Conservation (phyloP, 2,888 invertebrate genomes). For the Gnatocerus cornutus region DNA sequence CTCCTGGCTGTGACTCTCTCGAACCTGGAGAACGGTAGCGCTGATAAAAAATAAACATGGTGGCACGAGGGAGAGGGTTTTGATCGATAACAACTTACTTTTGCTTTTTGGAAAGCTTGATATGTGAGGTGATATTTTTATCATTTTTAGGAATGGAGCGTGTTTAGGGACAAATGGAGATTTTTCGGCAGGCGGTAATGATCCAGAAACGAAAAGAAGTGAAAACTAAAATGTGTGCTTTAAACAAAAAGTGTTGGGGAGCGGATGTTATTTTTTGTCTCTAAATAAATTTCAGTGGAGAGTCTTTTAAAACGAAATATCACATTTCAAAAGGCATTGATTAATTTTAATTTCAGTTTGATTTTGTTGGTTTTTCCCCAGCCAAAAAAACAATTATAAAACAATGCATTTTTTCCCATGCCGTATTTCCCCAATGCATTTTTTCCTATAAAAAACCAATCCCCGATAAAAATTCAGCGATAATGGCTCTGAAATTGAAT, state of each 20-base stretch:
- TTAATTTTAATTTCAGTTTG: neutral
- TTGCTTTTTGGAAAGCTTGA: conserved; percentile 3
- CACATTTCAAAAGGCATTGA: no score
- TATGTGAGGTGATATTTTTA: neutral
- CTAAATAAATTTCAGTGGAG: no score
- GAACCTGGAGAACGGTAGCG: conserved; percentile 76
- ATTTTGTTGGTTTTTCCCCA: neutral
- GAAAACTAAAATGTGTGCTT: no score
- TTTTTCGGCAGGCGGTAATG: neutral
- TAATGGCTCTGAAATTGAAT: conserved; percentile 4
- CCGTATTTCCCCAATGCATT: neutral
- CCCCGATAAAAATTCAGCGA: conserved; percentile 4
- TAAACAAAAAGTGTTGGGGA: neutral
- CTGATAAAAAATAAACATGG: conserved; percentile 26
- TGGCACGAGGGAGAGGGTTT: neutral
- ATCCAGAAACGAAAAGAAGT: neutral
- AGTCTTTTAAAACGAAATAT: no score
- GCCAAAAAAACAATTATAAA: neutral
- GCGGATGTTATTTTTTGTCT: no score
- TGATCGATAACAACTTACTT: conserved; percentile 20
- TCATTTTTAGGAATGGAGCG: neutral
- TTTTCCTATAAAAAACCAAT: neutral
- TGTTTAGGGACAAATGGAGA: neutral
- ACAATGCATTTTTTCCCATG: neutral
- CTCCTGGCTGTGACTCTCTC: conserved; percentile 74